Evolutionary conservation across 2,113 vertebrate species (phyloP), one percentile per base, ranked within the genome.

Genomic region (Fregetta grallaria): DNA sequence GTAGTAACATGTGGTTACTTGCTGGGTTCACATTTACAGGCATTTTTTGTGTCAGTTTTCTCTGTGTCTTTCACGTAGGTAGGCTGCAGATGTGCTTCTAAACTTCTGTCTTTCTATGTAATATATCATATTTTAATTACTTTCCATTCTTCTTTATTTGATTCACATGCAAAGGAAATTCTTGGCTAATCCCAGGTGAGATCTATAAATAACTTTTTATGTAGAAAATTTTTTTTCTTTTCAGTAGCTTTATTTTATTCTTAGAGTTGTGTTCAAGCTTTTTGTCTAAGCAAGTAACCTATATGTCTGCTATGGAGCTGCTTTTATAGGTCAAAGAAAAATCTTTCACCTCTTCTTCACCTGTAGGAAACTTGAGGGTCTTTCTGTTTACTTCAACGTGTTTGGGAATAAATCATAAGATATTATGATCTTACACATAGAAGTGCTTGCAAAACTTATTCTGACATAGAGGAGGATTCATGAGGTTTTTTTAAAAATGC

Each of bases 121-220:
- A 94, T 95, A 91, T 90, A 90, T 96, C 74, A 88, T 65, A 88
- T 71, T 95, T 93, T 94, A 92, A 94, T 91, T 82, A 87, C 74
- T 94, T 95, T 76, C 42, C 7, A 3, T 70, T 94, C 62, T 90
- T 88, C 29, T 84, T 86, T 68, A 72, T 81, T 95, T 82, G 55
- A 82, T 85, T 86, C 92, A 62, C 71, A 89, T 95, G 53, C 79
- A 74, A 96, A 94, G 85, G 16, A 89, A 85, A 75, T 90, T 79
- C 80, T 83, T 95, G 47, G 5, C 13, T 92, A 91, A 95, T 91
- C 70, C 71, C 58, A 85, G 68, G 80, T 88, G 81, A 93, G 62
- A 91, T 76, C 62, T 86, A 95, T 87, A 94, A 95, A 95, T 90
- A 96, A 88, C 0, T 3, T 76, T 89, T 89, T 42, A 73, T 45